phyloP scores from a whole-genome alignment of 2,113 vertebrate genomes.

The Scolopax mira region DNA sequence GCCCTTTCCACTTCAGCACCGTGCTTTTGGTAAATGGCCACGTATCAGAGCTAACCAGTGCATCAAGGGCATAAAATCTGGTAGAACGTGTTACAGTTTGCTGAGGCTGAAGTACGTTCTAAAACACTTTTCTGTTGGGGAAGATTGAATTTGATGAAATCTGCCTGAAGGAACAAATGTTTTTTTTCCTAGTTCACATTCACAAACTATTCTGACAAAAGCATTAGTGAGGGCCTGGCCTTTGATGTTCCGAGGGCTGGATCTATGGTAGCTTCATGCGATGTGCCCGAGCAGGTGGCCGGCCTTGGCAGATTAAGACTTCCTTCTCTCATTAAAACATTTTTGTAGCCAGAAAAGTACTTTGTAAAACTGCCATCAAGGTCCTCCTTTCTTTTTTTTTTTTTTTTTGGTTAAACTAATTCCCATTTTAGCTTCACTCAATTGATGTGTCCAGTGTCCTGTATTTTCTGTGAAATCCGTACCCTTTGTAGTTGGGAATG shows the following conservation, averaged over 20 bases:
- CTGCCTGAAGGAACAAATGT: background rate
- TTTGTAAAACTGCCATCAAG: slow-evolving; percentile 1
- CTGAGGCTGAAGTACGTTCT: background rate
- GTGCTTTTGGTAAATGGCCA: background rate
- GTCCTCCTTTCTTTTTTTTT: background rate
- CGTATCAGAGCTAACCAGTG: rapidly evolving
- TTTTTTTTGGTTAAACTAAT: background rate
- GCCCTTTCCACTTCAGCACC: background rate
- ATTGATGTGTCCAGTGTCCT: background rate
- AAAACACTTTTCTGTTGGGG: background rate
- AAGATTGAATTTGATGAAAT: background rate
- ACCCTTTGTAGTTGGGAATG: background rate
- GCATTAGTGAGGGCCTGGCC: rapidly evolving
- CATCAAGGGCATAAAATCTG: background rate
- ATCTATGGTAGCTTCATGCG: background rate
- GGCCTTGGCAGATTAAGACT: background rate
- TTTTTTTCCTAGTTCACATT: background rate
- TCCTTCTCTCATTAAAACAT: background rate
- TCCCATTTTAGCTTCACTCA: slow-evolving; percentile 5
- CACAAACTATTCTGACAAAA: background rate
- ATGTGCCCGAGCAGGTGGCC: background rate
- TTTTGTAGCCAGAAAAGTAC: background rate
- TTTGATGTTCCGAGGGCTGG: background rate
- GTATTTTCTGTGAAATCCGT: background rate
- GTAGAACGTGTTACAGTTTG: background rate